phyloP scores from a whole-genome alignment of 1,140 invertebrate species.

The Apis laboriosa region DNA sequence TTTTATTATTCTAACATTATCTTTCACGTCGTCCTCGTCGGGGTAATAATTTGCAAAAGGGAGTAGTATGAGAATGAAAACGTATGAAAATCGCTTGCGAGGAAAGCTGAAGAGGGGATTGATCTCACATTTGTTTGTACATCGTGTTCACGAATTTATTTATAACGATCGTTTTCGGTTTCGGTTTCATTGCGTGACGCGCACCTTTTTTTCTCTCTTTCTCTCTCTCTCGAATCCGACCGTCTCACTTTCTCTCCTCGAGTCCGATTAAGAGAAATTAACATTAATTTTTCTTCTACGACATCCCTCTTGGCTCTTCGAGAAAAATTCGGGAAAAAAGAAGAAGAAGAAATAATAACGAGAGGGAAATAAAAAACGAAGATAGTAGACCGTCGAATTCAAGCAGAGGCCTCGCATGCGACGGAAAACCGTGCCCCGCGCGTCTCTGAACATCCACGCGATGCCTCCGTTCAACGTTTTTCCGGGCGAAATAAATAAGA shows the following conservation, averaged over 20 bases:
- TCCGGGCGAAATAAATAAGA: constrained; percentile 44
- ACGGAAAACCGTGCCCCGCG: too few species aligned
- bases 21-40: constrained; percentile 46
- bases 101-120: constrained; percentile 47
- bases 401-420: constrained; percentile 7
- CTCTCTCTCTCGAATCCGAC: too few species aligned
- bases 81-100: constrained; percentile 49
- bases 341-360: not conserved
- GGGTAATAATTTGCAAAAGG: constrained; percentile 18
- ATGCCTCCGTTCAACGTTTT: constrained; percentile 17
- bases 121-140: constrained; percentile 59
- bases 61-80: not conserved
- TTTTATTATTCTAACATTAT: constrained; percentile 61
- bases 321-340: not conserved
- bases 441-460: constrained; percentile 6
- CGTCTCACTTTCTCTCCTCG: too few species aligned
- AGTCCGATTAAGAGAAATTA: not conserved
- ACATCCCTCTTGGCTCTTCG: not conserved
- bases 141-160: constrained; percentile 48
- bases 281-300: not conserved
- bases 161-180: constrained; percentile 24
- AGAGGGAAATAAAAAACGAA: too few species aligned
- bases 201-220: not conserved
- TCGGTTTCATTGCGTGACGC: constrained; percentile 47
- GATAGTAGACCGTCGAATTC: constrained; percentile 10